phyloP scores from a whole-genome alignment of 2,888 invertebrate species.

The Lepidochitona cinerea region DNA sequence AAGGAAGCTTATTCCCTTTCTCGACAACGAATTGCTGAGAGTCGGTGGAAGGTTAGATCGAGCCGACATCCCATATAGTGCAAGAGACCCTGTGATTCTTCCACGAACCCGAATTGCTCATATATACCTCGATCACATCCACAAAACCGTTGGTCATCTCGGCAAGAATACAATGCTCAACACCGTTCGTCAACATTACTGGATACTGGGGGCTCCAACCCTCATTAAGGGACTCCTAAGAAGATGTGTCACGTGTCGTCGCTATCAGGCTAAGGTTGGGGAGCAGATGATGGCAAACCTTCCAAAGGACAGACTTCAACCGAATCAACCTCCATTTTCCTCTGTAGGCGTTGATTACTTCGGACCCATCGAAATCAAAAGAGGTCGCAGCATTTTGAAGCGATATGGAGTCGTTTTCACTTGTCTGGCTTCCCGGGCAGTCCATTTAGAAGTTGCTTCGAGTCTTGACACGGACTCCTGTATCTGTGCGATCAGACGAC shows the following conservation, averaged over 20 bases:
- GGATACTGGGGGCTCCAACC: too few relatives aligned
- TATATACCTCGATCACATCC: neutral
- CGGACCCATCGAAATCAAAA: conserved; percentile 11
- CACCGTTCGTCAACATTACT: conserved; percentile 1
- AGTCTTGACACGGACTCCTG: conserved; percentile 11
- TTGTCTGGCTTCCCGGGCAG: conserved; percentile 9
- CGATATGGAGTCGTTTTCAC: conserved; percentile 18
- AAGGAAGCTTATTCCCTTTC: too few relatives aligned
- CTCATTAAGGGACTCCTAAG: too few relatives aligned
- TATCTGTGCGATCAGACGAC: conserved; percentile 2
- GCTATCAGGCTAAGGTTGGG: neutral
- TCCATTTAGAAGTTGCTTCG: conserved; percentile 12
- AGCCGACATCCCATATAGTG: neutral
- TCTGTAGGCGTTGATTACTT: conserved; percentile 14
- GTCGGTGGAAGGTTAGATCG: neutral
- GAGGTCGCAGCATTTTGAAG: neutral
- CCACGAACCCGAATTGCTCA: too few relatives aligned
- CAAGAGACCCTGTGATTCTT: neutral
- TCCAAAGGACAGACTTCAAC: conserved; percentile 7
- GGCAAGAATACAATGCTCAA: neutral
- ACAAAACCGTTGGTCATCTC: neutral
- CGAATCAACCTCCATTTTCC: conserved; percentile 2
- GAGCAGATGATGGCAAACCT: conserved; percentile 10
- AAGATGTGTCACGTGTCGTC: conserved; percentile 6
- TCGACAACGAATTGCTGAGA: neutral